Conservation (phyloP, 2,888 invertebrate species). For the Cistogaster globosa region DNA sequence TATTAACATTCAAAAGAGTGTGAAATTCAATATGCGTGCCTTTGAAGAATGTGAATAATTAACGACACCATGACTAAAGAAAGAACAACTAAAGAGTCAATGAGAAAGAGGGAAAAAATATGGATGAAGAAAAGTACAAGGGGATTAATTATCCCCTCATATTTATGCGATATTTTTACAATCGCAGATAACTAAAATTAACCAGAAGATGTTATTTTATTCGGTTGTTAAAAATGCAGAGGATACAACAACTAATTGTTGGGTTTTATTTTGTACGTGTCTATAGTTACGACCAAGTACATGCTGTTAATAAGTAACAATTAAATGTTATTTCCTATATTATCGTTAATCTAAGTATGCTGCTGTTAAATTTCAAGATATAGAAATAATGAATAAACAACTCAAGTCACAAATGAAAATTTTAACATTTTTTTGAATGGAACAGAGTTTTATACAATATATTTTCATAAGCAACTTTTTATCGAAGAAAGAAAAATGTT, state of each 20-base stretch:
- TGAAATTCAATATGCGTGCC: slow-evolving; percentile 69
- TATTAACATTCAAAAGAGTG: slow-evolving; percentile 57
- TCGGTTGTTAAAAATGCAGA: slow-evolving; percentile 27
- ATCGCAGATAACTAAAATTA: neutral
- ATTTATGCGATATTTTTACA: slow-evolving; percentile 7
- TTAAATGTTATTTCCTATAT: slow-evolving; percentile 22
- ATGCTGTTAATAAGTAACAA: slow-evolving; percentile 43
- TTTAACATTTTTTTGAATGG: too few species aligned
- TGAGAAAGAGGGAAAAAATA: slow-evolving; percentile 41
- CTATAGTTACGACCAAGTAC: neutral
- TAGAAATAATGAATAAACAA: neutral
- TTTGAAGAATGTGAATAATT: slow-evolving; percentile 68
- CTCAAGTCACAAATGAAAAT: too few species aligned
- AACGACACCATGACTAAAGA: slow-evolving; percentile 38
- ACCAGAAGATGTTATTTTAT: slow-evolving; percentile 3
- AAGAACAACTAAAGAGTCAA: slow-evolving; percentile 1
- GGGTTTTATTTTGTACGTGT: neutral
- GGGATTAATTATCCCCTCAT: slow-evolving; percentile 55
- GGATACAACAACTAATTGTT: slow-evolving; percentile 29
- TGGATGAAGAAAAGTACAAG: slow-evolving; percentile 32
- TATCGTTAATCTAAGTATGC: slow-evolving; percentile 27
- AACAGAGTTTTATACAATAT: too few species aligned
- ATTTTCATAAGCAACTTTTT: too few species aligned
- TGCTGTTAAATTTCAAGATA: slow-evolving; percentile 9
- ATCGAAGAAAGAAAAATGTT: too few species aligned